Evolutionary conservation across 1,140 invertebrate species (phyloP).

Genomic region (Mizuhopecten yessoensis): DNA sequence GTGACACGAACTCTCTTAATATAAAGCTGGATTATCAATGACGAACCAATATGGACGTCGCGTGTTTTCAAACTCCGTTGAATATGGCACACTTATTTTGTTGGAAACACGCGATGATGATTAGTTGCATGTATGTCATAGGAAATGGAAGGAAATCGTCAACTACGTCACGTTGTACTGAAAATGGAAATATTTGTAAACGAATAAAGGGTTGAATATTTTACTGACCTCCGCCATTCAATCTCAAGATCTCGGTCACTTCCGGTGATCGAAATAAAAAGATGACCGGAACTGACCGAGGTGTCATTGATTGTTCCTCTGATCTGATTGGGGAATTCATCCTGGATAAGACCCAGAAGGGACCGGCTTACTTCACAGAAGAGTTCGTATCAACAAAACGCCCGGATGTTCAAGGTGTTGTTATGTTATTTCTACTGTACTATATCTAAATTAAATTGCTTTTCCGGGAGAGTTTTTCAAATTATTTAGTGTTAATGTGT

Average conservation of each 20-base stretch:
- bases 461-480: neutral
- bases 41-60: neutral
- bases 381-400: neutral
- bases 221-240: neutral
- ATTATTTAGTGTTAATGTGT: neutral
- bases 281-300: neutral
- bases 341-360: neutral
- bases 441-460: neutral
- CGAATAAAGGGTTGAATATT: neutral
- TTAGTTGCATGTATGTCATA: neutral
- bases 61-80: neutral
- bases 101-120: neutral
- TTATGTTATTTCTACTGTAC: neutral
- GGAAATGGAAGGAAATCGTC: neutral
- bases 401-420: neutral
- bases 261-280: neutral
- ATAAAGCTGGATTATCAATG: neutral
- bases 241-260: neutral
- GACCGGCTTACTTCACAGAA: neutral
- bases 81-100: too few species aligned
- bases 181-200: neutral
- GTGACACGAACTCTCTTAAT: neutral
- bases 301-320: neutral
- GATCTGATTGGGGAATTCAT: neutral
- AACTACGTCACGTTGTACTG: neutral